Conservation (phyloP, 2,888 invertebrate species). For the Polydrusus tereticollis region DNA sequence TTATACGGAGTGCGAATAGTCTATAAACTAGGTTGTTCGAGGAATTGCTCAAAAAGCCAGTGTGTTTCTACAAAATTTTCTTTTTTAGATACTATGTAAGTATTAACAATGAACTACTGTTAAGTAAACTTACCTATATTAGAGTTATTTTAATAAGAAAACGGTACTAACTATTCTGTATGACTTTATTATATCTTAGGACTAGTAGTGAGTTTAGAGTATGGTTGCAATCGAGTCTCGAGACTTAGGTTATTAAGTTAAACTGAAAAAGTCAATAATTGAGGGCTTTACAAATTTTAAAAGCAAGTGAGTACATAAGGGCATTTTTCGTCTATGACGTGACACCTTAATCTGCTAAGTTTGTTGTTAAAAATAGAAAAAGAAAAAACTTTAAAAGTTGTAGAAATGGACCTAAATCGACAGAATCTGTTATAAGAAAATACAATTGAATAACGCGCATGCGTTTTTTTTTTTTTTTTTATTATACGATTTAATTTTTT, state of each 20-base stretch:
- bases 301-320: no score
- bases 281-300: no score
- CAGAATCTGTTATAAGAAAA: no score
- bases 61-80: slow-evolving; percentile 39
- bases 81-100: slow-evolving; percentile 41
- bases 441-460: no score
- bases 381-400: no score
- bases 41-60: slow-evolving; percentile 45
- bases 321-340: no score
- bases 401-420: no score
- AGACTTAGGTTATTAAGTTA: background rate
- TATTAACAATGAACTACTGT: slow-evolving; percentile 45
- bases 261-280: background rate
- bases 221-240: slow-evolving; percentile 1
- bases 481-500: no score
- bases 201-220: slow-evolving; percentile 14
- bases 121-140: slow-evolving; percentile 31
- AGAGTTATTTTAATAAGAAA: slow-evolving; percentile 45
- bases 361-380: no score
- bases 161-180: slow-evolving; percentile 47
- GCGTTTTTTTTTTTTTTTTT: no score
- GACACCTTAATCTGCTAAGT: no score
- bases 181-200: slow-evolving; percentile 26
- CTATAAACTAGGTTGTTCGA: slow-evolving; percentile 39
- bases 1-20: slow-evolving; percentile 11